Base-by-base conservation (phyloP, 2,888 invertebrate genomes). In the Entomobrya multifasciata region DNA sequence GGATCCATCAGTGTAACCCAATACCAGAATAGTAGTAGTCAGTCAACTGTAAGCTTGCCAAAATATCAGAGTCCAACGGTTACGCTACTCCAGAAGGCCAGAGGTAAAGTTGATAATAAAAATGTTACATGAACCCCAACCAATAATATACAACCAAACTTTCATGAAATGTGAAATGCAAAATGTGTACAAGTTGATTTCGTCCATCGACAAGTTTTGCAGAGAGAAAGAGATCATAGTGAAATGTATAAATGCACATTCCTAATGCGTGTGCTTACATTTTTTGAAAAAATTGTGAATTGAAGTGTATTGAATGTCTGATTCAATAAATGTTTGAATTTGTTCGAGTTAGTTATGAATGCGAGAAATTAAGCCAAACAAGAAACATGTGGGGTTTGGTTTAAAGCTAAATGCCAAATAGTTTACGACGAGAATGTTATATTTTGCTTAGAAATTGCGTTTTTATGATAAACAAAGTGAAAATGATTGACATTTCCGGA, bases 21-120 rank as follows among this genome's bases (percentile, higher is more conserved):
- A 72, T 74, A 77, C 55, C 85, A 57, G 80, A 67, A 70, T 25
- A 89, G 89, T 84, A 87, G 89, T 70, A 88, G 90, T 84, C 87
- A 88, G 67, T 86, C 88, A 83, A 87, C 89, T 80, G 88, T 90
- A 60, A 90, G 92, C 90, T 93, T 97, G 91, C 97, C 97, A 2
- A 94, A 95, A 91, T 96, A 96, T 1, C 97, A 97, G 93, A 97
- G 96, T 93, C 97, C 97, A 0, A 97, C 96, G 6, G 96, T 97
- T 91, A 97, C 97, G 0, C 93, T 97, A 55, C 94, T 97, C 87
- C 97, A 97, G 93, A 97, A 96, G 93, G 96, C 96, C 83, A 94
- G 97, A 95, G 97, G 97, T 97, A 93, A 92, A 92, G 17, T 49
- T 41, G 13, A 65, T 20, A 41, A 65, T 65, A 17, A 57, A n/a